Evolutionary conservation across 2,888 invertebrate species (phyloP), one percentile per base, ranked within the genome.

Genomic region (Dyspetes luteomarginatus): DNA sequence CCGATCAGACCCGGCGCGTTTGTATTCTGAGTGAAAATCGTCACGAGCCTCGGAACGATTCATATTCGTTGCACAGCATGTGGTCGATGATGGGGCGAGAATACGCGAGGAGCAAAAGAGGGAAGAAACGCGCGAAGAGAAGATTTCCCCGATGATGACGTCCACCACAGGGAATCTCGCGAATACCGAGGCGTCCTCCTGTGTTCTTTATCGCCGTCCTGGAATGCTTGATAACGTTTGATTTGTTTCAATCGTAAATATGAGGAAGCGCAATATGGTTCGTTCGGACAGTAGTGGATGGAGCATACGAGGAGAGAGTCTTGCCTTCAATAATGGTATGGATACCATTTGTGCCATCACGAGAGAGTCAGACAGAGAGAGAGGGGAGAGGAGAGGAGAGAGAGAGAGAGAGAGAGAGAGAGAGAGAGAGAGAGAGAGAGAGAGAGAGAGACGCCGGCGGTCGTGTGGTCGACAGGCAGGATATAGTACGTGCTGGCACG

Each of bases 161-260:
- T 84, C 81, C 85, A 84, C 85, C 82, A 79, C 72, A 82, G 86
- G 87, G 86, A 85, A 87, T 86, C 79, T 85, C 85, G 88, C 74
- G 75, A 88, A 91, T 91, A 85, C 91, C 91, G 85, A 84, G 85
- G 88, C 90, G 90, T 91, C 86, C 86, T 86, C 90, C 90, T 91
- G 91, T 91, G 88, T 92, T 91, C 91, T 92, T 92, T 92, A 92
- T 92, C 91, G 86, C 85, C 89, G 83, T 81, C 84, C 84, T 85
- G 91, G 91, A 91, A 91, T 92, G 90, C 90, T 91, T 92, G 92
- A 92, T 92, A 92, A 92, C 89, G 86, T 91, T 92, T 91, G 92
- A 91, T 91, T 92, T 92, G 91, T 92, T 91, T 91, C 89, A 91
- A 90, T 91, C 92, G 89, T 91, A 92, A 92, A 91, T 91, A 88